Base-by-base conservation (phyloP, 2,797 vertebrate species). In the Melanotaenia parkinsoni region DNA sequence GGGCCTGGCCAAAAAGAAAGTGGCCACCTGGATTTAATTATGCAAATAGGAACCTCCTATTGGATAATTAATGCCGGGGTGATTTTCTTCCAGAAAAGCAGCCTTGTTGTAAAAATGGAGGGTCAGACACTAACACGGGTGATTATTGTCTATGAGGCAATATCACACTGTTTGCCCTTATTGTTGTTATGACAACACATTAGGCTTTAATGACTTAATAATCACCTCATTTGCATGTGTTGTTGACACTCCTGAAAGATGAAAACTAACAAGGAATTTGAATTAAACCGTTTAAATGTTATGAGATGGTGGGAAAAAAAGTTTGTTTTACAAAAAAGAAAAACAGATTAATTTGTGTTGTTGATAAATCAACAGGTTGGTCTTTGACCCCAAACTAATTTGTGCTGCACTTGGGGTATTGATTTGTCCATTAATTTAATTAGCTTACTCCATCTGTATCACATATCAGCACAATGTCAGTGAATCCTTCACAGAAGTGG, bases 381-480 rank as follows among this genome's bases (percentile, higher is more conserved):
- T 35, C 43, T 57, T 28, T 71, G 59, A 56, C 24, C 37, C 28
- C 20, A 38, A 20, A 9, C 14, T 62, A 24, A 71, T 45, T 56
- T 57, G 33, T 22, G 38, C 35, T 24, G 58, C 37, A 26, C n/a
- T 60, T 13, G 22, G 4, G 11, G 3, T n/a, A 59, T 35, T 38
- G 6, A 60, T 60, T 28, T 43, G 53, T n/a, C 51, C 22, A 58
- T 58, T 47, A n/a, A 5, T 72, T 35, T 50, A 65, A 65, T 51
- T 51, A 64, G 53, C 28, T 12, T 5, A 35, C 22, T 13, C 43
- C 30, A 24, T 64, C 62, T 50, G 30, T 72, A 32, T 58, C 43
- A 63, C 32, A 65, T 33, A 18, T 62, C 24, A 16, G 16, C 6
- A 11, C 26, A 35, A 14, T 12, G 58, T 16, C 6, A 13, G 26